phyloP scores from a whole-genome alignment of 2,888 invertebrate genomes.

The Zygothrica quintamaculata region DNA sequence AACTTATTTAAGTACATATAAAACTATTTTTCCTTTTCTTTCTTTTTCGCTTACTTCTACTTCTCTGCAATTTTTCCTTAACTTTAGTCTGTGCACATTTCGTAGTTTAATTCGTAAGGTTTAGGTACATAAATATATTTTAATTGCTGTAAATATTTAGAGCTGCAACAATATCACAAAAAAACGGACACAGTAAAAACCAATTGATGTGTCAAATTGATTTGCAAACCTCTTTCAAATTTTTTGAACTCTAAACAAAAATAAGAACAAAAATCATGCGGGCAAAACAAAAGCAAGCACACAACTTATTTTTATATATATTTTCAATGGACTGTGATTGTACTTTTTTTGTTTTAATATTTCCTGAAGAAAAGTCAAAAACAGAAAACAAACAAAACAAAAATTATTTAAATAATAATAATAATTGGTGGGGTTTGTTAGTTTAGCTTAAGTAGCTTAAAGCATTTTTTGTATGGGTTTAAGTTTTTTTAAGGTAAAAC shows the following conservation, averaged over 20 bases:
- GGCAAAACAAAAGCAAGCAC: slow-evolving; percentile 52
- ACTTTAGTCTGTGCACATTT: slow-evolving; percentile 59
- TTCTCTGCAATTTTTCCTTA: slow-evolving; percentile 40
- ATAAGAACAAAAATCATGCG: slow-evolving; percentile 3
- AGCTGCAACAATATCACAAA: slow-evolving; percentile 49
- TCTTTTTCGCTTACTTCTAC: slow-evolving; percentile 1
- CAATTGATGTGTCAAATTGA: slow-evolving; percentile 39
- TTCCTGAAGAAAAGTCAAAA: slow-evolving; percentile 52
- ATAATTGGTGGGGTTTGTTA: slow-evolving; percentile 70
- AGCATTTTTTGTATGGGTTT: slow-evolving; percentile 75
- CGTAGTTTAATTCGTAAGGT: slow-evolving; percentile 73
- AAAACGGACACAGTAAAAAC: slow-evolving; percentile 29
- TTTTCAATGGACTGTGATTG: slow-evolving; percentile 79
- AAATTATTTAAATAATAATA: slow-evolving; percentile 36
- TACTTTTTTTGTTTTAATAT: slow-evolving; percentile 64
- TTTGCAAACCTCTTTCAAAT: slow-evolving; percentile 46
- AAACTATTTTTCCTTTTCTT: slow-evolving; percentile 27
- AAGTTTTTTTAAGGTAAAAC: slow-evolving; percentile 74
- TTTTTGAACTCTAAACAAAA: background rate
- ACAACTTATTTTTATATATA: slow-evolving; percentile 70
- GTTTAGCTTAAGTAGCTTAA: slow-evolving; percentile 64
- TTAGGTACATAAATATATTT: slow-evolving; percentile 71
- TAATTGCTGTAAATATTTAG: slow-evolving; percentile 67
- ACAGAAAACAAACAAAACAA: slow-evolving; percentile 48
- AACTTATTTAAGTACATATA: slow-evolving; percentile 77